Evolutionary conservation across 1,140 invertebrate genomes (phyloP), one percentile per base, ranked within the genome.

Genomic region (Propsilocerus akamusi): DNA sequence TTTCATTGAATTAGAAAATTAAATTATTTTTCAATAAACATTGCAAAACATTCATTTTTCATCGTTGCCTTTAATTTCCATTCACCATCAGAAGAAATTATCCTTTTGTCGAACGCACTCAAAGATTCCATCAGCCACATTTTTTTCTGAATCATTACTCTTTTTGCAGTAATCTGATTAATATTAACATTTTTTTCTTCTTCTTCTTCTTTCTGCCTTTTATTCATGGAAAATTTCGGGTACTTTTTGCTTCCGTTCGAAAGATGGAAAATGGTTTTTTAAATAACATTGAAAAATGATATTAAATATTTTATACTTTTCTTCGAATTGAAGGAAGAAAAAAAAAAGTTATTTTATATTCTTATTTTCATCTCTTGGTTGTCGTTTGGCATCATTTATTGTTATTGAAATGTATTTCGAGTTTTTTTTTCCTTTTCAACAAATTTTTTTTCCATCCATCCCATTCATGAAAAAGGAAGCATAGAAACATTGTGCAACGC

Each of bases 341-440:
- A 41, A 17, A 41, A 37, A 41, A 41, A n/a, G n/a, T n/a, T n/a
- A n/a, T n/a, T n/a, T n/a, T n/a, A n/a, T n/a, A n/a, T n/a, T n/a
- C n/a, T n/a, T n/a, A n/a, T n/a, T n/a, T n/a, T n/a, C n/a, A n/a
- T n/a, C n/a, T n/a, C n/a, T n/a, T n/a, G n/a, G n/a, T n/a, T n/a
- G 34, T 41, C 34, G 17, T 41, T 41, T 41, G 14, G 5, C 22
- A n/a, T n/a, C n/a, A n/a, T 20, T 41, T 41, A 41, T 41, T 41
- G 34, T 41, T 41, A 41, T 41, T 41, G 34, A 41, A 41, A 41
- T 41, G 34, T 41, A 41, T 41, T 41, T n/a, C n/a, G n/a, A n/a
- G n/a, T n/a, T n/a, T n/a, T n/a, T n/a, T n/a, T n/a, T n/a, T n/a
- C n/a, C n/a, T n/a, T n/a, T n/a, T n/a, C n/a, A n/a, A n/a, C n/a